Base-by-base conservation (phyloP, 2,113 vertebrate genomes). In the Burhinus oedicnemus region DNA sequence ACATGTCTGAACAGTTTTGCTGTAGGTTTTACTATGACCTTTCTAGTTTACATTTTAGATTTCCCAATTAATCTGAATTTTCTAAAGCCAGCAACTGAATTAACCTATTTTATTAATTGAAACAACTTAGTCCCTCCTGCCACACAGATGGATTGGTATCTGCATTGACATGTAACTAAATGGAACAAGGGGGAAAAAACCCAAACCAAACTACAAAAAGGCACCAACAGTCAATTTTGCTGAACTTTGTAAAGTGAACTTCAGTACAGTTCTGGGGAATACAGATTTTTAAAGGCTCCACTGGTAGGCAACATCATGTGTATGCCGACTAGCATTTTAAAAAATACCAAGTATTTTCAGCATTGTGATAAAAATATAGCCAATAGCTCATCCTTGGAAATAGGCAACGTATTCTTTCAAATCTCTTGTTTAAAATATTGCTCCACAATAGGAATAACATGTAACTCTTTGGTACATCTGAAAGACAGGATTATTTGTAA, bases 401-500 rank as follows among this genome's bases (percentile, higher is more conserved):
- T 1, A 71, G 25, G 38, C 14, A 30, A 23, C 25, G 4, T 23
- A 81, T 32, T 60, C 11, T 71, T 93, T 65, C 23, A 87, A 77
- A 61, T 66, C 25, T 58, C 36, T 57, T 1, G 0, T 80, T 93
- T 77, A 80, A 95, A 92, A 52, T 77, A 80, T 1, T 60, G 18
- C 19, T 93, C 47, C 66, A 77, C 36, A 88, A 52, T 11, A 88
- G 54, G 45, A 90, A 75, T 29, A 93, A 57, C 38, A 42, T 1
- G 3, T 22, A 69, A 72, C 23, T 57, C 77, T 76, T 42, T 11
- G 12, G n/a, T 60, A 88, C 18, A 38, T 66, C n/a, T 38, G 77
- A 81, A 76, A 91, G 65, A 76, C 40, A 69, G 80, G 40, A 77
- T 47, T 94, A 87, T 88, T 90, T 95, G 96, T 94, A 95, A 97